These are phyloP conservation scores for Oreochromis grahami DNA, from an alignment of 2,797 vertebrate species.

Conservation along the genomic window DNA sequence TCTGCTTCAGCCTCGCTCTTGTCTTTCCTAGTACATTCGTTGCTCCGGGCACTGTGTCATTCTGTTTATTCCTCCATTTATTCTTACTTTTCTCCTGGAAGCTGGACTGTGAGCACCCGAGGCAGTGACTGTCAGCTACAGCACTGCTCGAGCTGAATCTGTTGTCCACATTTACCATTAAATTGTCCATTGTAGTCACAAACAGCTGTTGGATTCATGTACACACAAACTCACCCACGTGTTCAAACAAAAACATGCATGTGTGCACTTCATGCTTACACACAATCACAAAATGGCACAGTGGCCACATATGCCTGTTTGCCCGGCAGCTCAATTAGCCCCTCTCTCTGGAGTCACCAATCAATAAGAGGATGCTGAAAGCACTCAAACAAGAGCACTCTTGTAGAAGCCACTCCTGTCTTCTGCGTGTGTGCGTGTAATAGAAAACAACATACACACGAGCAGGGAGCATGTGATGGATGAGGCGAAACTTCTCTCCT, in stretches of 20 bases:
- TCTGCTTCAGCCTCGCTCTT: conserved; percentile 1
- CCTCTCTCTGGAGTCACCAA: conserved; percentile 42
- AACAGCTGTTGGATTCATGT: conserved; percentile 12
- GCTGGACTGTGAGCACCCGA: neutral
- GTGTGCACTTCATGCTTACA: neutral
- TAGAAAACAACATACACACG: conserved; percentile 31
- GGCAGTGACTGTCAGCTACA: conserved; percentile 17
- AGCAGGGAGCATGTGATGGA: conserved; percentile 45
- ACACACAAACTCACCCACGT: neutral
- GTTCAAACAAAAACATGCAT: neutral
- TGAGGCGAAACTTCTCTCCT: conserved; percentile 46
- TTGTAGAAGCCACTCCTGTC: conserved; percentile 21
- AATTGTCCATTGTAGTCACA: neutral
- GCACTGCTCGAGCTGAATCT: neutral
- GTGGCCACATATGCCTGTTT: conserved; percentile 1
- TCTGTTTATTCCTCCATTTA: conserved; percentile 37
- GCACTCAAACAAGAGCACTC: conserved; percentile 19
- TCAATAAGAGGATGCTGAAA: conserved; percentile 48
- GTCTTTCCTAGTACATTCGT: conserved; percentile 9
- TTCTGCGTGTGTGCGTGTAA: conserved; percentile 21
- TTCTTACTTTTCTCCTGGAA: conserved; percentile 20
- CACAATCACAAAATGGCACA: neutral
- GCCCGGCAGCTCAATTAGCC: conserved; percentile 41
- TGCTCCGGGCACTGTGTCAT: neutral
- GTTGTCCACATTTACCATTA: conserved; percentile 6